Evolutionary conservation across 2,888 invertebrate species (phyloP), one percentile per base, ranked within the genome.

Genomic region (Prenolepis imparis): DNA sequence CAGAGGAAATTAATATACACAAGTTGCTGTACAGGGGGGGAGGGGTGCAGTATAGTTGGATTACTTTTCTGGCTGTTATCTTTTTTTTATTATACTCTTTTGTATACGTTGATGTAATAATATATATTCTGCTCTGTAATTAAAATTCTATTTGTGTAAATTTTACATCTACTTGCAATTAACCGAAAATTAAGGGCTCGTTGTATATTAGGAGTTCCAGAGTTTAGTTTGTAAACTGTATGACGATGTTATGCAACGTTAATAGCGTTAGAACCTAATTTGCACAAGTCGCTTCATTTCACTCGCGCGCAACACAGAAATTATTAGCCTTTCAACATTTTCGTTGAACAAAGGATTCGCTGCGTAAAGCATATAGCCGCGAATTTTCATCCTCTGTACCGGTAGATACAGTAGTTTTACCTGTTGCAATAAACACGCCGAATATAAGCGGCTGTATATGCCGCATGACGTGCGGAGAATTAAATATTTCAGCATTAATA

Each of bases 401-500:
- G n/a, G n/a, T 32, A 3, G 24, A 5, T 18, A 18, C 59, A 36
- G 8, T n/a, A 52, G 52, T 77, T 77, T 66, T 59, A 70, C 70
- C 44, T 59, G 78, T 70, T 59, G 78, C 70, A 59, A 70, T 70
- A 70, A 80, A 80, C 44, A 32, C 64, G 55, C 36, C 48, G 48
- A 28, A 32, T 28, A 32, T 39, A 52, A 55, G 57, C 68, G 28
- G 39, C 55, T 21, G 28, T 28, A 21, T 32, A 15, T 32, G 67
- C 39, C 6, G 44, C 59, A 44, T 15, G 48, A 36, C 70, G 59
- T 21, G 68, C 59, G 3, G 24, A 15, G 59, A 78, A 78, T 59
- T 78, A 70, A 57, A 78, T 78, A 78, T 78, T 78, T 78, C 57
- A 32, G 44, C 68, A 59, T 70, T 78, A 78, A 78, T 44, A 59